A percentile compares a stretch with the other conserved stretches of the same genome.
These are phyloP conservation scores for Heliconius aoede DNA, from an alignment of 2,888 invertebrate genomes.

Conservation along the genomic window DNA sequence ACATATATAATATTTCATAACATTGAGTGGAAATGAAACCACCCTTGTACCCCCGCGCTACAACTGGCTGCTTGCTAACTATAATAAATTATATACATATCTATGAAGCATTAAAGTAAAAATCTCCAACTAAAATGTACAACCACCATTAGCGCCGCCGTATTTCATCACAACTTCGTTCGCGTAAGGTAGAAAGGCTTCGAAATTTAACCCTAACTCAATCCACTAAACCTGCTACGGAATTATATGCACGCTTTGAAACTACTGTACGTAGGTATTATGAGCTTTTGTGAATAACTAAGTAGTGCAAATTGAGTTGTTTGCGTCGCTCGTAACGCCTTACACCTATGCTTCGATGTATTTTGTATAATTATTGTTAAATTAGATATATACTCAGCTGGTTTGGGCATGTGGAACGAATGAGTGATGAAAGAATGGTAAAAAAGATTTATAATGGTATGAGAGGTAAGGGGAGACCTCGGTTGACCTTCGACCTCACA, in stretches of 20 bases:
- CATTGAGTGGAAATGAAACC: no score
- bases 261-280: conserved; percentile 53
- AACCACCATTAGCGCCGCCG: conserved; percentile 18
- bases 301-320: conserved; percentile 60
- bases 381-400: no score
- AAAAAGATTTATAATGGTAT: no score
- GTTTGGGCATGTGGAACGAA: no score
- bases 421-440: no score
- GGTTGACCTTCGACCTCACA: no score
- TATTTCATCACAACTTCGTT: conserved; percentile 29
- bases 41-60: no score
- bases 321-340: conserved; percentile 50
- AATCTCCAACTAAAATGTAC: conserved; percentile 9
- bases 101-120: neutral
- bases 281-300: conserved; percentile 61
- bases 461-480: no score
- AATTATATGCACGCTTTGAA: conserved; percentile 55
- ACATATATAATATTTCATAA: no score
- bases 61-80: no score
- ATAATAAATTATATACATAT: no score
- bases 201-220: conserved; percentile 54
- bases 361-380: conserved; percentile 7
- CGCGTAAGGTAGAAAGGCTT: conserved; percentile 38
- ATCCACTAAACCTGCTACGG: conserved; percentile 51
- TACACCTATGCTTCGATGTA: conserved; percentile 8